Conservation (phyloP, 2,797 vertebrate genomes). For the Paramormyrops hopkinsi region DNA sequence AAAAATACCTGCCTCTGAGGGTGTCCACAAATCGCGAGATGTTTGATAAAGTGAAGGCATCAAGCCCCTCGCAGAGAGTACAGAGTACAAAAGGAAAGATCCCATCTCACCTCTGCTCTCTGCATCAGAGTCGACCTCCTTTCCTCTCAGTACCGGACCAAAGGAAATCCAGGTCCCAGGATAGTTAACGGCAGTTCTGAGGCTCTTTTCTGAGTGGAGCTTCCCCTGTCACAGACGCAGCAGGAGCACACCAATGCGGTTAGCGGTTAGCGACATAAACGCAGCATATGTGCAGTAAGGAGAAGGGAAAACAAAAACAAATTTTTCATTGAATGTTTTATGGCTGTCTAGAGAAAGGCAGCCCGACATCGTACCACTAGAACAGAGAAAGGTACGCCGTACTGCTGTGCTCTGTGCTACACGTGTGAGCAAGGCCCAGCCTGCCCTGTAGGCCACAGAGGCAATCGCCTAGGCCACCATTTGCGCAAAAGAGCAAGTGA, state of each 20-base stretch:
- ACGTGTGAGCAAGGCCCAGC: neutral
- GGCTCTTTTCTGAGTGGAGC: constrained; percentile 28
- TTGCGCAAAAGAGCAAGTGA: neutral
- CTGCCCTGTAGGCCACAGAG: neutral
- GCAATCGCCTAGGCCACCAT: neutral
- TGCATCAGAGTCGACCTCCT: constrained; percentile 42
- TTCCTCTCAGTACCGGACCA: constrained; percentile 50
- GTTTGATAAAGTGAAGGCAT: neutral
- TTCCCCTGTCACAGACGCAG: constrained; percentile 34
- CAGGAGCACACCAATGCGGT: neutral
- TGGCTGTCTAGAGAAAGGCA: neutral
- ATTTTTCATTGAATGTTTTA: neutral
- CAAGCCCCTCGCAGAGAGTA: neutral
- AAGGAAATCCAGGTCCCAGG: constrained; percentile 52
- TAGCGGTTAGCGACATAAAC: neutral
- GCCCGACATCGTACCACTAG: neutral
- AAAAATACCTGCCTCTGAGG: neutral
- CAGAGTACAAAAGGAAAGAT: constrained; percentile 15
- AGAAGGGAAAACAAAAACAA: neutral
- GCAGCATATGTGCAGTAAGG: neutral
- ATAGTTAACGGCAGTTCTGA: constrained; percentile 35
- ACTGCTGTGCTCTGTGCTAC: neutral
- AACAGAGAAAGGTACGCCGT: neutral
- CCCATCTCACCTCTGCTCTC: constrained; percentile 49
- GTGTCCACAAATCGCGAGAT: neutral